These are phyloP conservation scores for Caenorhabditis becei DNA, from an alignment of 2,888 invertebrate species.

Conservation along the genomic window DNA sequence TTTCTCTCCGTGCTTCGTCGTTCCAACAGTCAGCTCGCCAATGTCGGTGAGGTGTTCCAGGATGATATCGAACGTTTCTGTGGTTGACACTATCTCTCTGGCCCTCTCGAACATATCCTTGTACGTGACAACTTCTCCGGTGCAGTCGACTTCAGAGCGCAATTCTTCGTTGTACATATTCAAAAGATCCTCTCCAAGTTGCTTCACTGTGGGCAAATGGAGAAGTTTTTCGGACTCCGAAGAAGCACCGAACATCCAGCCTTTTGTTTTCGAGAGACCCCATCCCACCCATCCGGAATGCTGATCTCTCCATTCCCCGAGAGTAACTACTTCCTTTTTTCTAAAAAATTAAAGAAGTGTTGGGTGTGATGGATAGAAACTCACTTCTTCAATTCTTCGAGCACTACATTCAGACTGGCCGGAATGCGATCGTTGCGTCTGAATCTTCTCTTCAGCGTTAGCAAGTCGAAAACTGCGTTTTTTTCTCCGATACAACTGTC, in stretches of 20 bases:
- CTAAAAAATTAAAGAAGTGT: conserved; percentile 46
- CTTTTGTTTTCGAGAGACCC: conserved; percentile 68
- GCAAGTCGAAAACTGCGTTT: conserved; percentile 69
- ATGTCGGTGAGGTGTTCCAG: conserved; percentile 67
- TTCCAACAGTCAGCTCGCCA: conserved; percentile 71
- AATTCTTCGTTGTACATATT: conserved; percentile 67
- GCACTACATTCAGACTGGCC: conserved; percentile 69
- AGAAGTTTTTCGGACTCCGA: conserved; percentile 48
- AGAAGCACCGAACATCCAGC: conserved; percentile 65
- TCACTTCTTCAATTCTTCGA: conserved; percentile 74
- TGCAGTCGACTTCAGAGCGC: conserved; percentile 72
- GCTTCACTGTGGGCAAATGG: conserved; percentile 69
- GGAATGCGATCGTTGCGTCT: conserved; percentile 75
- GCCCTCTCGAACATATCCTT: conserved; percentile 62
- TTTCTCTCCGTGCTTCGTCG: conserved; percentile 74
- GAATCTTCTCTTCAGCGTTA: conserved; percentile 72
- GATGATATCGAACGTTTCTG: conserved; percentile 71
- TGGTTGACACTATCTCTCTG: conserved; percentile 9
- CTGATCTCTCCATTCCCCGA: conserved; percentile 66
- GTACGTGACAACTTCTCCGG: conserved; percentile 70
- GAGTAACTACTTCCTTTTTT: conserved; percentile 56
- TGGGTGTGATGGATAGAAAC: conserved; percentile 5
- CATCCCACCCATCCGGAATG: conserved; percentile 70
- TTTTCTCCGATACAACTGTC: conserved; percentile 70
- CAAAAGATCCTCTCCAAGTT: conserved; percentile 58